These are phyloP conservation scores for Opisthograptis luteolata DNA, from an alignment of 2,888 invertebrate genomes.

Conservation along the genomic window DNA sequence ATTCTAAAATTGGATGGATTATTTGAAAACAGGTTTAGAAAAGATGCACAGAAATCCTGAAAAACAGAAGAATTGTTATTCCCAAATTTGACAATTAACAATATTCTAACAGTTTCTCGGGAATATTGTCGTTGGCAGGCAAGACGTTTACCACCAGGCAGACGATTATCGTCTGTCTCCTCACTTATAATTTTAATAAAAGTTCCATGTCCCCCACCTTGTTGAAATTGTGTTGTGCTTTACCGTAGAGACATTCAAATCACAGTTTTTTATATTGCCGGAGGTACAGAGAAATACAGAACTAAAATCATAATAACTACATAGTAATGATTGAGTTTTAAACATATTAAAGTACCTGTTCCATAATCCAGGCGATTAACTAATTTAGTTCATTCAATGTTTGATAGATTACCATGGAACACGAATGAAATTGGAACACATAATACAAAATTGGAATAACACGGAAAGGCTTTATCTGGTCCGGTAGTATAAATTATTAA, in stretches of 20 bases:
- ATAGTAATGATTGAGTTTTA: slow-evolving; percentile 14
- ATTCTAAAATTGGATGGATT: background rate
- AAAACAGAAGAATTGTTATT: no score
- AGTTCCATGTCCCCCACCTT: no score
- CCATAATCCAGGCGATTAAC: slow-evolving; percentile 26
- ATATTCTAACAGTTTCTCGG: no score
- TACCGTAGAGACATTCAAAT: no score
- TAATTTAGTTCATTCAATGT: slow-evolving; percentile 40
- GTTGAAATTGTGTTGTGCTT: no score
- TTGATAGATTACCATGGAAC: slow-evolving; percentile 46
- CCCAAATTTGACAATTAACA: no score
- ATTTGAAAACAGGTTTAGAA: background rate
- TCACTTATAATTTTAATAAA: no score
- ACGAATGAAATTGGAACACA: slow-evolving; percentile 36
- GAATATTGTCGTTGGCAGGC: no score
- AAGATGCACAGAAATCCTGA: no score
- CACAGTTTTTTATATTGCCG: background rate
- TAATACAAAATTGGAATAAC: slow-evolving; percentile 61
- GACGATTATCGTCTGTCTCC: no score
- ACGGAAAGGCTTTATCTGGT: slow-evolving; percentile 70
- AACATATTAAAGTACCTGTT: slow-evolving; percentile 13
- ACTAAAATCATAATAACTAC: slow-evolving; percentile 5
- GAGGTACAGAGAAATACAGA: background rate
- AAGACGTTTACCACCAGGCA: no score
- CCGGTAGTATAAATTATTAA: slow-evolving; percentile 75